A percentile compares a stretch with the other conserved stretches of the same genome.
Conservation (phyloP, 2,113 vertebrate species). For the Phylloscopus trochiloides region DNA sequence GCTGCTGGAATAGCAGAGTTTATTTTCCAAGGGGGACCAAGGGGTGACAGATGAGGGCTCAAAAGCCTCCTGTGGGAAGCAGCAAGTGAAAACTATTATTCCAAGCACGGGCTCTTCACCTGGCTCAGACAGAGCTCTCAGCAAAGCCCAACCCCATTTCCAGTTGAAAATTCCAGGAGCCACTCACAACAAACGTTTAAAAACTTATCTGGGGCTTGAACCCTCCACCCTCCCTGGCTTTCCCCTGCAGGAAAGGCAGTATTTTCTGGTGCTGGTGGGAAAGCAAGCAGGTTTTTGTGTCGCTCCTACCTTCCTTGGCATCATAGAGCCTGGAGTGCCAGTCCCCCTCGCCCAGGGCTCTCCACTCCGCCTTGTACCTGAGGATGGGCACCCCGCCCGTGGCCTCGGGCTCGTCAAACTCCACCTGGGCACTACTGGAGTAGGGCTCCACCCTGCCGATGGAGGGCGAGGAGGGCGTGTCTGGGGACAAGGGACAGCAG, state of each 20-base stretch:
- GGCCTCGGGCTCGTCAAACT: conserved; percentile 90
- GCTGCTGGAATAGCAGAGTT: background rate
- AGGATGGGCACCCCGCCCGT: conserved; percentile 91
- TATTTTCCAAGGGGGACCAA: background rate
- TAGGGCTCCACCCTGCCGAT: conserved; percentile 87
- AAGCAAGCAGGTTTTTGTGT: fast-evolving
- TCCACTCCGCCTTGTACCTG: conserved; percentile 89
- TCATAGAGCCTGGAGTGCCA: conserved; percentile 83
- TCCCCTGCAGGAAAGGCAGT: background rate
- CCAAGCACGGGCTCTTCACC: background rate
- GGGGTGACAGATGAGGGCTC: background rate
- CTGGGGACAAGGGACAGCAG: conserved; percentile 65
- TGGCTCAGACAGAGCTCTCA: background rate
- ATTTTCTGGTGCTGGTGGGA: background rate
- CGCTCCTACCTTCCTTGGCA: conserved; percentile 82
- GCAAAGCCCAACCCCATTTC: background rate
- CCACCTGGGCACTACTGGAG: conserved; percentile 90
- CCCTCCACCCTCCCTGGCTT: background rate
- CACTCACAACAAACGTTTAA: background rate
- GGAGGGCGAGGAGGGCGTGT: conserved; percentile 90
- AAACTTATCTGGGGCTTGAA: background rate
- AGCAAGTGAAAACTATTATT: background rate
- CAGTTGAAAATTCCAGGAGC: background rate
- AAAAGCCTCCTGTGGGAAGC: background rate
- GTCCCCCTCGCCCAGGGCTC: conserved; percentile 68